A percentile compares a stretch with the other conserved stretches of the same genome.
These are phyloP conservation scores for Drosophila tropicalis DNA, from an alignment of 1,140 invertebrate genomes.

Conservation along the genomic window DNA sequence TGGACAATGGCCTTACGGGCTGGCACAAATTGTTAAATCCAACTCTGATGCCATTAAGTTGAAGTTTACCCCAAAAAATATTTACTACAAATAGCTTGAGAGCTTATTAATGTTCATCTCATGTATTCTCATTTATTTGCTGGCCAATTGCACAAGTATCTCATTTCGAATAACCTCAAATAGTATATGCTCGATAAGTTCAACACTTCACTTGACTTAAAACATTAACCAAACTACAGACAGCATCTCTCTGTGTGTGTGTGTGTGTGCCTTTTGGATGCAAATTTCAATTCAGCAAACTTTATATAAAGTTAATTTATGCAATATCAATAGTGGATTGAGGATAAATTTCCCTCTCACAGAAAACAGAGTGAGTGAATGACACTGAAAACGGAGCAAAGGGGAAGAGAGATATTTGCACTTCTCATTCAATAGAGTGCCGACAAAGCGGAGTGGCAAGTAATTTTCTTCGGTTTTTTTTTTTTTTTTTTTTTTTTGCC, in stretches of 20 bases:
- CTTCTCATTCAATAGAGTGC: constrained; percentile 70
- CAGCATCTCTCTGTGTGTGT: not conserved
- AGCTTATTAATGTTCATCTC: too few species aligned
- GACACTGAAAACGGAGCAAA: not conserved
- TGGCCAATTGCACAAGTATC: too few species aligned
- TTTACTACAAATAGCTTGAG: not conserved
- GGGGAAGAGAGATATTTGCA: constrained; percentile 50
- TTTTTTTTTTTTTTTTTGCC: constrained; percentile 73
- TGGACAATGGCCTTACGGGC: not conserved
- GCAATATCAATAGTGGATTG: constrained; percentile 65
- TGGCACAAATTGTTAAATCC: not conserved
- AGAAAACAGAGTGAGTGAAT: constrained; percentile 1
- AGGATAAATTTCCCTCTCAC: not conserved
- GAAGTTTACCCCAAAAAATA: too few species aligned
- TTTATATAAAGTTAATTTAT: constrained; percentile 76
- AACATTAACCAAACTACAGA: too few species aligned
- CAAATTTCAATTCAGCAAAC: constrained; percentile 53
- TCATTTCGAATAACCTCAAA: too few species aligned
- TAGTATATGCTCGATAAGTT: too few species aligned
- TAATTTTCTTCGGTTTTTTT: constrained; percentile 44
- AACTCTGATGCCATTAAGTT: not conserved
- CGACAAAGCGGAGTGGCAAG: constrained; percentile 34
- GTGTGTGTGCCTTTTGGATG: constrained; percentile 52
- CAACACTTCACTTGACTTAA: too few species aligned
- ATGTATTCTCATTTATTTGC: too few species aligned